Percentiles rank a stretch among this genome's conserved stretches.
These are phyloP conservation scores for Bambusicola thoracicus DNA, from an alignment of 2,113 vertebrate genomes.

Conservation along the genomic window DNA sequence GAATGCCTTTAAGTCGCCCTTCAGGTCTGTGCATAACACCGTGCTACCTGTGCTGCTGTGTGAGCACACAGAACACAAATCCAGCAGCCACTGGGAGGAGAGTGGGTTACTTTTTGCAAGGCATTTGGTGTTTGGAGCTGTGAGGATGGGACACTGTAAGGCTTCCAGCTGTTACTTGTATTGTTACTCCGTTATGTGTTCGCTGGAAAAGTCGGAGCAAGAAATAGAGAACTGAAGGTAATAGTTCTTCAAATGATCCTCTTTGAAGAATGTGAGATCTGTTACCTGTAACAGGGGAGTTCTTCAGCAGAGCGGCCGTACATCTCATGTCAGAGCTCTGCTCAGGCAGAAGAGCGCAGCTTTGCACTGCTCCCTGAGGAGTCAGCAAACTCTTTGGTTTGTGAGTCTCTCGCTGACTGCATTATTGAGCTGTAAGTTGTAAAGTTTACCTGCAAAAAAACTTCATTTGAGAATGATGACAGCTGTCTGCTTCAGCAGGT, in stretches of 20 bases:
- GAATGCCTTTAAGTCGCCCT: background rate
- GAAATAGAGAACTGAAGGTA: background rate
- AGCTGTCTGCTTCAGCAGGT: background rate
- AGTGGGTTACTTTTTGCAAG: background rate
- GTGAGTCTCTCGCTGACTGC: background rate
- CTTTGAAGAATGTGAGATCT: background rate
- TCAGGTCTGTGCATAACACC: background rate
- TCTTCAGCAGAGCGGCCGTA: background rate
- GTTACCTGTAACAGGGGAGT: background rate
- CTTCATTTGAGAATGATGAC: background rate
- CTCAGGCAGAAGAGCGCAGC: background rate
- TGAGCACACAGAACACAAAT: background rate
- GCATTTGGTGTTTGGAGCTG: background rate
- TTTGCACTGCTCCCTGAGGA: background rate
- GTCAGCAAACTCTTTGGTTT: background rate
- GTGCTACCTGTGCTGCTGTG: background rate
- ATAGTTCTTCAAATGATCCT: background rate
- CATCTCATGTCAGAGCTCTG: background rate
- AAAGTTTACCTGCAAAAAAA: background rate
- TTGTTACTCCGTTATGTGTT: background rate
- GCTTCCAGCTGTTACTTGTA: background rate
- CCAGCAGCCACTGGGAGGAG: background rate
- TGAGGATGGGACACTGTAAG: background rate
- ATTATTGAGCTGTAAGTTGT: background rate
- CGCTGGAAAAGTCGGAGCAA: background rate